A percentile compares a stretch with the other conserved stretches of the same genome.
These are phyloP conservation scores for Oncorhynchus keta DNA, from an alignment of 2,113 vertebrate genomes.

Conservation along the genomic window DNA sequence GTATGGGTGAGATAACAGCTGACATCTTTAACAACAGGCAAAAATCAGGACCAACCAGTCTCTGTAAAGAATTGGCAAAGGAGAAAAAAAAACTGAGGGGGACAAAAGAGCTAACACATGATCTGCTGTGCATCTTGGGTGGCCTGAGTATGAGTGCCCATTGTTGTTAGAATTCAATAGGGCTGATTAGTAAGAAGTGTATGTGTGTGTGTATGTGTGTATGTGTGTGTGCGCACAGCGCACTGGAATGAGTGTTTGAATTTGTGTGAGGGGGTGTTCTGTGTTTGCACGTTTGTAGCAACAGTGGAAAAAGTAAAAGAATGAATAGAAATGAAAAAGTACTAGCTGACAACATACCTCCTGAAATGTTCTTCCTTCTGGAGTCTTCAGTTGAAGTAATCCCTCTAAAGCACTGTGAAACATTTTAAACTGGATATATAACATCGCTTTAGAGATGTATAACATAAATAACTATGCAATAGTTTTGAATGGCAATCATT, in stretches of 20 bases:
- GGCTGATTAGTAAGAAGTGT: slow-evolving; percentile 68
- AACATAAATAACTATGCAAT: too few relatives aligned
- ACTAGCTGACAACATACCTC: not conserved
- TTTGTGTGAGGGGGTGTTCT: slow-evolving; percentile 14
- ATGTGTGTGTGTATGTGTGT: not conserved
- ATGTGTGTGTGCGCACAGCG: not conserved
- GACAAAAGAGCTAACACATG: slow-evolving; percentile 57
- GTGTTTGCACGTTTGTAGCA: slow-evolving; percentile 11
- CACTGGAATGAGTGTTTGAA: not conserved
- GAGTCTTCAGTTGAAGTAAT: slow-evolving; percentile 29
- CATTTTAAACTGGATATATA: not conserved
- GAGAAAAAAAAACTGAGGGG: slow-evolving; percentile 17
- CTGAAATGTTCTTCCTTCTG: not conserved
- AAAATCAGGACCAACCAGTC: slow-evolving; percentile 38
- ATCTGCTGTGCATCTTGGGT: slow-evolving; percentile 71
- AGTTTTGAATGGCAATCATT: too few relatives aligned
- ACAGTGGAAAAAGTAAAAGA: not conserved
- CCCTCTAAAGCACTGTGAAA: slow-evolving; percentile 2
- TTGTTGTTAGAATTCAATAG: slow-evolving; percentile 76
- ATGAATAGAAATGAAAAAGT: not conserved
- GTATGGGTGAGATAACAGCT: slow-evolving; percentile 43
- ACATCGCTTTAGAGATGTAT: too few relatives aligned
- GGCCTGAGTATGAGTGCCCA: slow-evolving; percentile 70
- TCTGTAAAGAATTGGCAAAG: slow-evolving; percentile 31
- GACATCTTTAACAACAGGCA: slow-evolving; percentile 43